A percentile compares a stretch with the other conserved stretches of the same genome.
phyloP scores from a whole-genome alignment of 2,888 invertebrate genomes.

The Heteropelma amictum region DNA sequence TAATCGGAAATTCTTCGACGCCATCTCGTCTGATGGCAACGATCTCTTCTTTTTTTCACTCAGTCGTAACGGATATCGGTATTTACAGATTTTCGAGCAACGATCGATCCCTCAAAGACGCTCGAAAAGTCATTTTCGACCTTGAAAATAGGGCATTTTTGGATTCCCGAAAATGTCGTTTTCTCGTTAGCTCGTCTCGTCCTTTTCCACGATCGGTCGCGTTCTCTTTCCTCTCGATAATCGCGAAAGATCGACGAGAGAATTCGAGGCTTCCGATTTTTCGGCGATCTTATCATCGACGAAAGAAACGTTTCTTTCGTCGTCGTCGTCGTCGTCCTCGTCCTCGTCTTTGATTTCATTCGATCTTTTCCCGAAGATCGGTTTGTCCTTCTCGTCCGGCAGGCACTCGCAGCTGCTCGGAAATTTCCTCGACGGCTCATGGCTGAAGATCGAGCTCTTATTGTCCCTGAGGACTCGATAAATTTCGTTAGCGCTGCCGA shows the following conservation, averaged over 20 bases:
- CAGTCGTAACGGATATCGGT: too few species aligned
- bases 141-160: too few species aligned
- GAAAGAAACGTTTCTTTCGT: background rate
- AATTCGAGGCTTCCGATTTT: background rate
- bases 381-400: background rate
- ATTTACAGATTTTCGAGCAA: too few species aligned
- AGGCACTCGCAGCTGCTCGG: background rate
- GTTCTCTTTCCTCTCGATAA: conserved; percentile 4
- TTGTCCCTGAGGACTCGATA: background rate
- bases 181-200: background rate
- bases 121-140: background rate
- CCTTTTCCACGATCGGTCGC: background rate
- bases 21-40: too few species aligned
- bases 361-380: background rate
- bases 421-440: background rate
- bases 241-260: background rate
- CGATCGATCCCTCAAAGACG: too few species aligned
- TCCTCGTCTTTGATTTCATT: background rate
- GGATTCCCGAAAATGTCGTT: too few species aligned
- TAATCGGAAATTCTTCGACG: too few species aligned
- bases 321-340: background rate
- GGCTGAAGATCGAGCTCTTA: background rate
- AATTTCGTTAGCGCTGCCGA: background rate
- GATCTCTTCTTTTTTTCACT: too few species aligned
- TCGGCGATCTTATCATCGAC: background rate